Base-by-base conservation (phyloP, 2,113 vertebrate species). In the Vicugna pacos region DNA sequence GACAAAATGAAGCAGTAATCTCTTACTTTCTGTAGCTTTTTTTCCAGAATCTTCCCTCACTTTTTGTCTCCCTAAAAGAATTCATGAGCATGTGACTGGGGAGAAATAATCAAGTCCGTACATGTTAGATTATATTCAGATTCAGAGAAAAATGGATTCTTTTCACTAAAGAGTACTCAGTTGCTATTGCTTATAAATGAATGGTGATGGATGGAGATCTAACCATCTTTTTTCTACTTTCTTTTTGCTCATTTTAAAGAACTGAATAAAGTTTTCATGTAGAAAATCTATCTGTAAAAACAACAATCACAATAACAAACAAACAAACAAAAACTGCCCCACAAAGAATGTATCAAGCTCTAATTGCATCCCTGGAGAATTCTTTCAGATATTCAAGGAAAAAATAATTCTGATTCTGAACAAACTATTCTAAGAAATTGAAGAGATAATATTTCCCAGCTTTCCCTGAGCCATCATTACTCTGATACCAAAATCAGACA, bases 211-310 rank as follows among this genome's bases (percentile, higher is more conserved):
- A 26, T 83, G 58, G 38, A 42, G 38, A 42, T 4, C 38, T 42
- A 42, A 42, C 38, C 28, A 32, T 95, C 42, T 94, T 89, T 87
- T 42, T 87, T 89, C 70, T 42, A 56, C 50, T 92, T 89, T 69
- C 16, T 91, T 79, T 93, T 95, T 96, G 48, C 8, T 91, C 20
- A 17, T 94, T 95, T 97, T 77, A 83, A 97, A 84, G 60, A 89
- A 81, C 38, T 42, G 38, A 42, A 42, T 42, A 42, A 42, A 42
- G 5, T 4, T 42, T 42, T 42, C 38, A 42, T 80, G 15, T 70
- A 79, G 87, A 89, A 86, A 97, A 65, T 94, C 48, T 96, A 3
- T 75, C 60, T 91, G 42, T 85, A 87, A 81, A 92, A 96, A 87
- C 5, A 42, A 42, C 38, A 42, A 42, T 42, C 4, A 42, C 38